Base-by-base conservation (phyloP, 2,888 invertebrate species). In the Sisyra terminalis region DNA sequence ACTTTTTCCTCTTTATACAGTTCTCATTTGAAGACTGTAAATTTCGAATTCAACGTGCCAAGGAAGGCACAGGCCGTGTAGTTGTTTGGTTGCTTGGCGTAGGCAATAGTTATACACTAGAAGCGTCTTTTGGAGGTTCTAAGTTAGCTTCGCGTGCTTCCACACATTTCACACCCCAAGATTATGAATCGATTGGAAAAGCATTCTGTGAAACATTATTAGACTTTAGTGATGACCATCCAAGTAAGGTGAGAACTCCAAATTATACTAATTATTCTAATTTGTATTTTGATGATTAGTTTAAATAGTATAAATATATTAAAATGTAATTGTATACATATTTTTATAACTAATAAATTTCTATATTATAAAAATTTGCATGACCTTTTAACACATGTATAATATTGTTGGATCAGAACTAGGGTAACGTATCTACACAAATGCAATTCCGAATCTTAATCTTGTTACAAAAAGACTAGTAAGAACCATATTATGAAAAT, bases 41-140 rank as follows among this genome's bases (percentile, higher is more conserved):
- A 65, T 94, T 93, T 61, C 79, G 87, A 56, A 80, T 94, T 51
- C 90, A 93, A 61, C 78, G 88, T 49, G 84, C 83, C 53, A 93
- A 93, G 65, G 93, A 93, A 65, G 93, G 93, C 3, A 93, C 93
- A 0, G 93, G 93, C 5, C 69, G 94, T 45, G 86, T 94, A 7
- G 92, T 93, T 1, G 83, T 92, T 54, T 93, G 92, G 92, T 84
- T 90, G 72, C 75, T 93, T 72, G 93, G 93, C 16, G 85, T 93
- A 37, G 79, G 83, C 45, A 90, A 93, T 55, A 93, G 92, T 60
- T 94, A 88, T 58, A 94, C 93, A 3, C 77, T 94, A 74, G 94
- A 94, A 66, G 90, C 93, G 6, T 92, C 93, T 1, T 87, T 93
- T 60, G 89, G 88, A 40, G 94, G 93, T 8, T 86, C 92, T 2